These are phyloP conservation scores for Coregonus clupeaformis DNA, from an alignment of 2,113 vertebrate genomes.

Conservation along the genomic window DNA sequence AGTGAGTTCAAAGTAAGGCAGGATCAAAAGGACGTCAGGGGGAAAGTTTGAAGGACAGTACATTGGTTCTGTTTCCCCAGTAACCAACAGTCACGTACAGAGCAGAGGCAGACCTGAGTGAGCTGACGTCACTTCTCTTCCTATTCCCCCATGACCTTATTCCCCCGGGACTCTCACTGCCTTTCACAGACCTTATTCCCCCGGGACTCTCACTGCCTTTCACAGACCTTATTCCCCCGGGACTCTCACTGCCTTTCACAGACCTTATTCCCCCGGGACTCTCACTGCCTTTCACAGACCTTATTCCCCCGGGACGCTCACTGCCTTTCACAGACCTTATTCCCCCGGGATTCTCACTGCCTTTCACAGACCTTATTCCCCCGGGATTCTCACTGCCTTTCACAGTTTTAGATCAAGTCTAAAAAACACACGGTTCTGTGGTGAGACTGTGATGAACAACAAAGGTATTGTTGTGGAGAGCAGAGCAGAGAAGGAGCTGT, in stretches of 20 bases:
- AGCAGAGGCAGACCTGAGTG: constrained; percentile 18
- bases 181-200: no score
- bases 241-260: constrained; percentile 62
- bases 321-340: no score
- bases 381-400: constrained; percentile 64
- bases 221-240: no score
- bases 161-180: no score
- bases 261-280: constrained; percentile 64
- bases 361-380: no score
- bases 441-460: constrained; percentile 34
- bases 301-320: constrained; percentile 53
- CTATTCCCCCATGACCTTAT: constrained; percentile 54
- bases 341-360: constrained; percentile 56
- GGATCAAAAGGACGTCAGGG: constrained; percentile 64
- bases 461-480: constrained; percentile 66
- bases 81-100: constrained; percentile 22
- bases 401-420: constrained; percentile 64
- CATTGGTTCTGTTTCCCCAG: constrained; percentile 55
- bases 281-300: constrained; percentile 65
- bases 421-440: constrained; percentile 46
- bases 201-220: constrained; percentile 61
- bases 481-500: constrained; percentile 43
- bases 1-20: constrained; percentile 60
- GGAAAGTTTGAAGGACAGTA: constrained; percentile 66
- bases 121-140: constrained; percentile 45